phyloP scores from a whole-genome alignment of 2,888 invertebrate species.

The Spialia ferax region DNA sequence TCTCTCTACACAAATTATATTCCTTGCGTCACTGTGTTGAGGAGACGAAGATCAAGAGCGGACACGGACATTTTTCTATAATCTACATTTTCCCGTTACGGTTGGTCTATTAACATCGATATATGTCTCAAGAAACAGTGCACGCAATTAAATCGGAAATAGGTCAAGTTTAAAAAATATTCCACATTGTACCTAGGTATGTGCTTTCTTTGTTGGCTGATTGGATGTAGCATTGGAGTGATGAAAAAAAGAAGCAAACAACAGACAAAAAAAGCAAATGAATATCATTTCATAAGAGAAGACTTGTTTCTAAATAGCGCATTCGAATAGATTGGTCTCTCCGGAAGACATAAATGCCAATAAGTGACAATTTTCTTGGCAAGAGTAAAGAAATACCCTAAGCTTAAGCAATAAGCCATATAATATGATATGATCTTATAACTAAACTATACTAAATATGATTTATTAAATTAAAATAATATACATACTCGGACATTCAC shows the following conservation, averaged over 20 bases:
- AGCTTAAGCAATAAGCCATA: no score
- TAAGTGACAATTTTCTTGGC: conserved; percentile 22
- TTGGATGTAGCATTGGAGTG: not conserved
- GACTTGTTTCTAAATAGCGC: not conserved
- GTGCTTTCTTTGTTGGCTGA: not conserved
- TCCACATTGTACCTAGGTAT: not conserved
- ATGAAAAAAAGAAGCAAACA: not conserved
- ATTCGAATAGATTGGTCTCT: not conserved
- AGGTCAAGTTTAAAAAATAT: conserved; percentile 26
- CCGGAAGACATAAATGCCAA: conserved; percentile 10
- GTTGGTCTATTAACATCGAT: conserved; percentile 21
- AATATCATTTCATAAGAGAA: not conserved
- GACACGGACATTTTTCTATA: conserved; percentile 20
- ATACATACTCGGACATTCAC: no score
- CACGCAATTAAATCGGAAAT: conserved; percentile 8
- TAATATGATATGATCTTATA: no score
- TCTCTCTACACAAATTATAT: conserved; percentile 81
- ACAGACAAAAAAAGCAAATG: no score
- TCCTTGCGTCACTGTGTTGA: conserved; percentile 78
- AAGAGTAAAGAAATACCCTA: not conserved
- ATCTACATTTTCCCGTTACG: conserved; percentile 24
- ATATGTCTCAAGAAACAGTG: not conserved
- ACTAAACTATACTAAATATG: no score
- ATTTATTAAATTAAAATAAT: not conserved
- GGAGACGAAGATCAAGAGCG: conserved; percentile 77